Evolutionary conservation across 2,113 vertebrate genomes (phyloP), one percentile per base, ranked within the genome.

Genomic region (Phodopus roborovskii): DNA sequence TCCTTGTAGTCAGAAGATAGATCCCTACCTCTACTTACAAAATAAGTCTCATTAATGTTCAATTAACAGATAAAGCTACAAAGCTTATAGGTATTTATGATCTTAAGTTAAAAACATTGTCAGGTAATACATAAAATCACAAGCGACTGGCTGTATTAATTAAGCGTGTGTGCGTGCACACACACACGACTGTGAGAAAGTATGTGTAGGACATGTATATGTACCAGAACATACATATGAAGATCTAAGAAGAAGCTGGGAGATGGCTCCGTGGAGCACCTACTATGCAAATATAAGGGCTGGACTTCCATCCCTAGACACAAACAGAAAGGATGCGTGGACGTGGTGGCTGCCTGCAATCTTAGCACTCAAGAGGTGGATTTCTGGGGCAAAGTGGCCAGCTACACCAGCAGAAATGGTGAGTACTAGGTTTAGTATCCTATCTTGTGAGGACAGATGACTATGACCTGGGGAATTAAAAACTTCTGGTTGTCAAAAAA

Each of bases 11-110:
- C 70, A 39, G 87, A 92, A 83, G 68, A 73, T 22, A 95, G 68
- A 94, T 50, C 2, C 20, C 17, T 22, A 95, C 73, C 39, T 30
- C 58, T 28, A 70, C 45, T 92, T 30, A 36, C 2, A 93, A 92
- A 90, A 62, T 68, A 92, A 86, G 91, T 22, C 90, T 28, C 16
- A 92, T 58, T 86, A 77, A 36, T 82, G n/a, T 91, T 89, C 50
- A 95, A 92, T 66, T 64, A 88, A 74, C 94, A 79, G 48, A 56
- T 33, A 90, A 53, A 82, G 70, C 66, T 90, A 42, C 81, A 95
- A 94, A 82, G 36, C 3, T 89, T 75, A 5, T 15, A 94, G 15
- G 26, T 92, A 28, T 92, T 83, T 58, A 58, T 92, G 20, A 58
- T 77, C 45, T 75, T 82, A 92, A 66, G 26, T 88, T 16, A 71